phyloP scores from a whole-genome alignment of 2,888 invertebrate species.

The Hetaerina titia region DNA sequence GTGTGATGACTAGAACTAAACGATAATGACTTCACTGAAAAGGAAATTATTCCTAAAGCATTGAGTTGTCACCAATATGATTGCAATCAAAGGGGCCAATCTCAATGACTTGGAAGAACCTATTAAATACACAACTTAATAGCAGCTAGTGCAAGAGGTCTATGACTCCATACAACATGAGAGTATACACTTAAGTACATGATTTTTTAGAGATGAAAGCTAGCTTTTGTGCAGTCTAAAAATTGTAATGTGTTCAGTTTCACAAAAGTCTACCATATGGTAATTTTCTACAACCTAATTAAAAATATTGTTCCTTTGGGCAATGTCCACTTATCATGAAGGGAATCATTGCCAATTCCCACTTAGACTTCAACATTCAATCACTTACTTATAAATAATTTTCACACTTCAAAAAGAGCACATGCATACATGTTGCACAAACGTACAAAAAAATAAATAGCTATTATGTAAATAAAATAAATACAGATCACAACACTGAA shows the following conservation, averaged over 20 bases:
- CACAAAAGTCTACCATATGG: constrained; percentile 39
- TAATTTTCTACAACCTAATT: constrained; percentile 31
- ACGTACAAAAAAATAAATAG: not conserved
- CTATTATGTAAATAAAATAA: not conserved
- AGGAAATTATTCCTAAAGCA: not conserved
- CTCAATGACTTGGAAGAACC: not conserved
- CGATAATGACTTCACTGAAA: not conserved
- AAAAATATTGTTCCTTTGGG: constrained; percentile 18
- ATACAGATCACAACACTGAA: too few species aligned
- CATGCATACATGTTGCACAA: constrained; percentile 22
- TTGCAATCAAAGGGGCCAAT: not conserved
- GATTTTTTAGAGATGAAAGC: constrained; percentile 4
- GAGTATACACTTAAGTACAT: not conserved
- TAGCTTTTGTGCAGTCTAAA: constrained; percentile 59
- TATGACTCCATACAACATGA: not conserved
- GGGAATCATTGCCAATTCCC: not conserved
- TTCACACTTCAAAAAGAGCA: not conserved
- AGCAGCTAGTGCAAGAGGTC: not conserved
- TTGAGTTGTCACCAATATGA: not conserved
- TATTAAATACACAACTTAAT: not conserved
- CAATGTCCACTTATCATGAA: not conserved
- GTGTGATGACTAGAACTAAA: not conserved
- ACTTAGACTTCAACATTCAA: constrained; percentile 22
- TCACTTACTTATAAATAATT: not conserved
- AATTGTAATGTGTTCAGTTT: constrained; percentile 28